Base-by-base conservation (phyloP, 1,140 invertebrate genomes). In the Pogonognathellus flavescens region DNA sequence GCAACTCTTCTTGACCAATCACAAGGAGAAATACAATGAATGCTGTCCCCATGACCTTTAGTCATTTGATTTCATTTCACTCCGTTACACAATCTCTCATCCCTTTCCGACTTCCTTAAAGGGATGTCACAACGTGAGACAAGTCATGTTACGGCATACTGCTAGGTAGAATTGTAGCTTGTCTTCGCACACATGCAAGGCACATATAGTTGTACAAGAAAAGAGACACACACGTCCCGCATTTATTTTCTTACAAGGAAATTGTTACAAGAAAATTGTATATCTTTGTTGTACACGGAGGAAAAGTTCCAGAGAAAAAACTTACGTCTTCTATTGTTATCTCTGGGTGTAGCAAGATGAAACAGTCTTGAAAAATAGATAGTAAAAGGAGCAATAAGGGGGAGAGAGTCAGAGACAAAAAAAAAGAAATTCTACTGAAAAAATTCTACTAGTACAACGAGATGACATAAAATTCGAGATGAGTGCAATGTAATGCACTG, bases 61-160 rank as follows among this genome's bases (percentile, higher is more conserved):
- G 70, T 49, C 70, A 76, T 76, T 31, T 76, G 70, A 76, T 76
- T 76, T 76, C 31, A 76, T 76, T 76, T 76, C 70, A 76, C 25
- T 76, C 49, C 70, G 70, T 50, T 76, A 18, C 70, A 76, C 70
- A 76, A 76, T 76, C 41, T 76, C 70, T 76, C 70, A 76, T 41
- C 18, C 70, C 70, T 31, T 76, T 76, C 31, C 49, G 70, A 41
- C 31, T 76, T 76, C 22, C 25, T 66, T 20, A 66, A 66, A 25
- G 62, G 25, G 25, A 66, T 25, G 62, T 66, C 62, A 25, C 31
- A 41, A 41, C 31, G 6, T 6, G 6, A 41, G 31, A 41, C 31
- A 41, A 41, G 31, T 41, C 62, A 20, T 11, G n/a, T n/a, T n/a
- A n/a, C n/a, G n/a, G n/a, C n/a, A n/a, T n/a, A n/a, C n/a, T 66